Conservation (phyloP, 2,888 invertebrate genomes). For the Ellobium chinense region DNA sequence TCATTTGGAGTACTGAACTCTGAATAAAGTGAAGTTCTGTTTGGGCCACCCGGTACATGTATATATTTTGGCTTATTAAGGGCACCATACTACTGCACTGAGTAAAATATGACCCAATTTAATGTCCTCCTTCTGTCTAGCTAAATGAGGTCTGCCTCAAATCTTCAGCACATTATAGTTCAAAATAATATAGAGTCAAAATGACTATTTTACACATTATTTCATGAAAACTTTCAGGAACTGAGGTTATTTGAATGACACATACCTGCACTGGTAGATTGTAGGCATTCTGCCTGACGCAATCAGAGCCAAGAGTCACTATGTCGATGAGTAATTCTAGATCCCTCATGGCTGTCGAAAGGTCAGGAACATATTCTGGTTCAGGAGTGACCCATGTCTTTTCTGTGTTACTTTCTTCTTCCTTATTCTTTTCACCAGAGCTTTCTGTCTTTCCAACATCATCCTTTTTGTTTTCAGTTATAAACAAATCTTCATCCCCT, state of each 20-base stretch:
- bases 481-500: neutral
- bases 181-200: too few species aligned
- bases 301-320: conserved; percentile 58
- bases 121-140: too few species aligned
- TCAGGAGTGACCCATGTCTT: neutral
- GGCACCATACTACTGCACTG: too few species aligned
- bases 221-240: too few species aligned
- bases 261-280: conserved; percentile 60
- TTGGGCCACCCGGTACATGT: too few species aligned
- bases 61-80: too few species aligned
- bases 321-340: conserved; percentile 56
- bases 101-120: too few species aligned
- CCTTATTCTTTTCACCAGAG: neutral
- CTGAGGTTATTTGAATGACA: neutral
- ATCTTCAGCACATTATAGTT: too few species aligned
- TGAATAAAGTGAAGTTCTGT: too few species aligned
- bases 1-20: too few species aligned
- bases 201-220: too few species aligned
- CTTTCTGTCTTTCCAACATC: neutral
- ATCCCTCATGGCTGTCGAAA: conserved; percentile 51
- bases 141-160: too few species aligned
- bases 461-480: neutral
- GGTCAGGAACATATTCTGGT: conserved; percentile 34
- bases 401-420: neutral
- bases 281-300: conserved; percentile 57